Conservation (phyloP, 2,888 invertebrate genomes). For the Lasioglossum malachurum region DNA sequence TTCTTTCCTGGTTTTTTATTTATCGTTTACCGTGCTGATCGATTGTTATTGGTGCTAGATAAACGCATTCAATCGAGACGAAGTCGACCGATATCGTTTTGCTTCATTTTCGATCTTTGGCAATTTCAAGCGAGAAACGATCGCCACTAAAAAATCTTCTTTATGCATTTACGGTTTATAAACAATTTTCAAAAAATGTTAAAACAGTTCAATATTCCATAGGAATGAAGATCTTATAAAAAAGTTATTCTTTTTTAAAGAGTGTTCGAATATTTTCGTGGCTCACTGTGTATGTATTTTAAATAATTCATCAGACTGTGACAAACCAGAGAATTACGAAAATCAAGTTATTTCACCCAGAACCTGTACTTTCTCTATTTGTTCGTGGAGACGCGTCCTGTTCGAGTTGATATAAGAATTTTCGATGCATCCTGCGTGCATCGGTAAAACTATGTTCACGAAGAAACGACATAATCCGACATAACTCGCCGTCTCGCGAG, state of each 20-base stretch:
- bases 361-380: not conserved
- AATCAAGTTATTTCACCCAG: not conserved
- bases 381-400: not conserved
- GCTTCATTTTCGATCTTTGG: not conserved
- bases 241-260: too few relatives aligned
- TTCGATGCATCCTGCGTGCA: not conserved
- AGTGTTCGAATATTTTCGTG: too few relatives aligned
- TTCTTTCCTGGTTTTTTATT: not conserved
- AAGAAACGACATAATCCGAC: constrained; percentile 57
- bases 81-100: not conserved
- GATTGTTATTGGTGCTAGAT: constrained; percentile 22
- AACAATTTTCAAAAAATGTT: too few relatives aligned
- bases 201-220: too few relatives aligned
- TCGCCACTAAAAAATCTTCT: not conserved
- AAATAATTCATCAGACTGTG: not conserved
- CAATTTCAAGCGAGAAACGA: too few relatives aligned
- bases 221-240: too few relatives aligned
- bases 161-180: too few relatives aligned
- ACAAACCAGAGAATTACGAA: not conserved
- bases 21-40: constrained; percentile 1
- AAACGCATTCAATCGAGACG: not conserved
- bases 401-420: not conserved
- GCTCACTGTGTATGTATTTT: too few relatives aligned
- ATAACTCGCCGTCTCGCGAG: constrained; percentile 63
- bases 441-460: constrained; percentile 36